Percentiles rank a stretch among this genome's conserved stretches.
phyloP scores from a whole-genome alignment of 2,888 invertebrate genomes.

The Mesorhabditis spiculigera region DNA sequence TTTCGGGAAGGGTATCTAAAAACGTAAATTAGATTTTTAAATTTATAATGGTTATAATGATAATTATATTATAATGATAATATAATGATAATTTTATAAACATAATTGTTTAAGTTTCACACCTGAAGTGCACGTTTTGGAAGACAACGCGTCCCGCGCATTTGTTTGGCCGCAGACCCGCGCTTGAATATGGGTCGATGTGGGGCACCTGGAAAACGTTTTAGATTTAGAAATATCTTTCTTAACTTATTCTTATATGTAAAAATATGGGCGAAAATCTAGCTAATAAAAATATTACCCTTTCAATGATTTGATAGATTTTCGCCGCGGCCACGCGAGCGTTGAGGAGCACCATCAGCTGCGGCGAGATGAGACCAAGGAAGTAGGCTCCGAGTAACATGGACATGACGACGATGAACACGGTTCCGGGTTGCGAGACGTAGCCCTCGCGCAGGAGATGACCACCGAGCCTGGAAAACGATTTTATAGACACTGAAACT shows the following conservation, averaged over 20 bases:
- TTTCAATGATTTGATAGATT: constrained; percentile 35
- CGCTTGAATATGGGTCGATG: constrained; percentile 40
- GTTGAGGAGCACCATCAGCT: constrained; percentile 36
- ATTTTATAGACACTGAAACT: background rate
- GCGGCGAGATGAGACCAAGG: constrained; percentile 37
- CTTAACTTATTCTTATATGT: background rate
- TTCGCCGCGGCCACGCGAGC: constrained; percentile 36
- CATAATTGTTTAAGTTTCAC: constrained; percentile 37
- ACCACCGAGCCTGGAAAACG: constrained; percentile 31
- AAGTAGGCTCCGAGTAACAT: constrained; percentile 42
- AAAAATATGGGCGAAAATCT: background rate
- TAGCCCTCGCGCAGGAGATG: constrained; percentile 36
- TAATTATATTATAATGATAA: too few relatives aligned
- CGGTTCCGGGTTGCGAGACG: constrained; percentile 39
- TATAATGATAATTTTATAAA: too few relatives aligned
- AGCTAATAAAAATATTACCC: constrained; percentile 16
- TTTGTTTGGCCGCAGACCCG: constrained; percentile 23
- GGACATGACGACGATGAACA: constrained; percentile 45
- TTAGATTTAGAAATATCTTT: background rate
- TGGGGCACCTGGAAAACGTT: constrained; percentile 24
- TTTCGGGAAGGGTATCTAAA: constrained; percentile 9
- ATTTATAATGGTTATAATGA: background rate
- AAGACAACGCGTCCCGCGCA: constrained; percentile 32
- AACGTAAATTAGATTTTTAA: background rate
- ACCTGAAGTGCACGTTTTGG: constrained; percentile 49